Base-by-base conservation (phyloP, 2,888 invertebrate species). In the Bombylius major region DNA sequence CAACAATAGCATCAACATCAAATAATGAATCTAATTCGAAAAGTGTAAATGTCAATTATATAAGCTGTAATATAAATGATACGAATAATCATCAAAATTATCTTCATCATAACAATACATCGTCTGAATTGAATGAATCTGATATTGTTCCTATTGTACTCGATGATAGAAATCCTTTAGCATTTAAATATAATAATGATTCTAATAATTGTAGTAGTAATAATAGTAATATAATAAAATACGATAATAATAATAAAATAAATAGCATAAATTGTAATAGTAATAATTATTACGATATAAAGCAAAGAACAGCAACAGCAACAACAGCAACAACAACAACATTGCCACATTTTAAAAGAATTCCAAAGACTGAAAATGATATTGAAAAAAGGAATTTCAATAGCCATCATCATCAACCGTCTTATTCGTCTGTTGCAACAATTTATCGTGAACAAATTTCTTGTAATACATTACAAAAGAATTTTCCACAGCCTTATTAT, bases 361-460 rank as follows among this genome's bases (percentile, higher is more conserved):
- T 39, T 11, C 39, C 39, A 39, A 11, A 57, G 13, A 47, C 51
- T 32, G 73, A 73, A 58, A 71, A 63, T 59, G 73, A 73, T 55
- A 72, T 73, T 51, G 72, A 72, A 59, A 66, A 72, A 0, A 62
- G 72, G 52, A 73, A 73, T 23, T 23, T 23, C 23, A 23, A 23
- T 62, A 69, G 72, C 45, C 70, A 73, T 39, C 69, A 70, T 48
- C 67, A 68, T 58, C 64, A 56, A 32, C 56, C 55, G 42, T 48
- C 44, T 23, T 23, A 4, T 46, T 8, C 52, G 4, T 64, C 64
- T 4, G 68, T 71, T 36, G 65, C 73, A 13, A 73, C 73, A 39
- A 73, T 73, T 56, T 73, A 69, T 57, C 63, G 72, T 9, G 61
- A 50, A 54, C 55, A 70, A 51, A 69, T 69, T 5, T 66, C 69